Conservation (phyloP, 2,888 invertebrate genomes). For the Dioctria linearis region DNA sequence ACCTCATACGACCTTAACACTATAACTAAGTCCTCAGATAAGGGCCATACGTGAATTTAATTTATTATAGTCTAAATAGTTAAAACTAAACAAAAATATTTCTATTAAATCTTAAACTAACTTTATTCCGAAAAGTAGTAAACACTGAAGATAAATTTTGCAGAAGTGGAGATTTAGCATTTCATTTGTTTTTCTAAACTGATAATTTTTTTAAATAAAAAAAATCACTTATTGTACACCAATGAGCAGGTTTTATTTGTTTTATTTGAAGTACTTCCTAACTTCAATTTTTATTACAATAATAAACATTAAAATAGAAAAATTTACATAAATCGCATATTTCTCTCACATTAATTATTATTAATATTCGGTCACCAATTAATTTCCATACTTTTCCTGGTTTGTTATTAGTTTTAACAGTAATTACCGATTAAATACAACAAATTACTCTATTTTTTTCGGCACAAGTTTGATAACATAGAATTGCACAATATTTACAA, state of each 20-base stretch:
- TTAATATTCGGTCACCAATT: conserved; percentile 42
- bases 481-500: too few relatives aligned
- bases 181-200: conserved; percentile 6
- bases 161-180: conserved; percentile 13
- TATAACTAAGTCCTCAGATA: too few relatives aligned
- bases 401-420: background rate
- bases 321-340: conserved; percentile 47
- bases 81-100: conserved; percentile 37
- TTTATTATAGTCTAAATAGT: background rate
- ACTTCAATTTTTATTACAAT: conserved; percentile 31
- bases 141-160: conserved; percentile 37
- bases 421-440: too few relatives aligned
- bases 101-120: conserved; percentile 43
- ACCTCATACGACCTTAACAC: too few relatives aligned
- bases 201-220: conserved; percentile 18
- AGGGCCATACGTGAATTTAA: too few relatives aligned
- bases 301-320: conserved; percentile 32
- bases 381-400: conserved; percentile 12
- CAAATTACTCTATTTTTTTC: too few relatives aligned
- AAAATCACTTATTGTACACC: conserved; percentile 43
- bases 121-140: conserved; percentile 38
- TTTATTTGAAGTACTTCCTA: background rate
- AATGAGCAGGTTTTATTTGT: conserved; percentile 43
- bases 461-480: too few relatives aligned
- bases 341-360: conserved; percentile 42